Conservation (phyloP, 2,113 vertebrate genomes). For the Protobothrops mucrosquamatus region DNA sequence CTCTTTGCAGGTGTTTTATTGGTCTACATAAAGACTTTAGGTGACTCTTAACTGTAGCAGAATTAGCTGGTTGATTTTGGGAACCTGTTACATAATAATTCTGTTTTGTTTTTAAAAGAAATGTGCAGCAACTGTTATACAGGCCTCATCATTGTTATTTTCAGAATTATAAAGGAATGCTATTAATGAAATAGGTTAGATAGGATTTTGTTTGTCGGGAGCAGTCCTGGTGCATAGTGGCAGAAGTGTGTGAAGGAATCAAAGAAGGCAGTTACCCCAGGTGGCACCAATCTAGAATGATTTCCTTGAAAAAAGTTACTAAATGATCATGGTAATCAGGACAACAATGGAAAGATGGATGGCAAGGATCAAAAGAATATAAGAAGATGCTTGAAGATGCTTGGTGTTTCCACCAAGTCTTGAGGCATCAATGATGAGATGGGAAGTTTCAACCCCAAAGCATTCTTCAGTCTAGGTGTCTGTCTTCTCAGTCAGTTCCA, state of each 20-base stretch:
- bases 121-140: slow-evolving; percentile 5
- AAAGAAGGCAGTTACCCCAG: neutral
- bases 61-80: neutral
- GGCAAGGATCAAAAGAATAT: neutral
- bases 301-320: neutral
- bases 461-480: neutral
- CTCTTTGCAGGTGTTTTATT: neutral
- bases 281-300: neutral
- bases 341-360: neutral
- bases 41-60: neutral
- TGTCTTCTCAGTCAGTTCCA: fast-evolving
- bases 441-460: neutral
- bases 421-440: neutral
- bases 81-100: neutral
- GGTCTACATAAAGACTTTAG: neutral
- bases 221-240: neutral
- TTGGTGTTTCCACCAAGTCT: slow-evolving; percentile 16
- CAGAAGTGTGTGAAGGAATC: neutral
- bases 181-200: neutral
- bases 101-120: slow-evolving; percentile 1
- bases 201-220: neutral
- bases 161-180: neutral
- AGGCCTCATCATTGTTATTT: neutral
- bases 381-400: slow-evolving; percentile 1
- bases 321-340: neutral